A percentile compares a stretch with the other conserved stretches of the same genome.
phyloP scores from a whole-genome alignment of 1,140 invertebrate genomes.

The Rhizoglyphus robini region DNA sequence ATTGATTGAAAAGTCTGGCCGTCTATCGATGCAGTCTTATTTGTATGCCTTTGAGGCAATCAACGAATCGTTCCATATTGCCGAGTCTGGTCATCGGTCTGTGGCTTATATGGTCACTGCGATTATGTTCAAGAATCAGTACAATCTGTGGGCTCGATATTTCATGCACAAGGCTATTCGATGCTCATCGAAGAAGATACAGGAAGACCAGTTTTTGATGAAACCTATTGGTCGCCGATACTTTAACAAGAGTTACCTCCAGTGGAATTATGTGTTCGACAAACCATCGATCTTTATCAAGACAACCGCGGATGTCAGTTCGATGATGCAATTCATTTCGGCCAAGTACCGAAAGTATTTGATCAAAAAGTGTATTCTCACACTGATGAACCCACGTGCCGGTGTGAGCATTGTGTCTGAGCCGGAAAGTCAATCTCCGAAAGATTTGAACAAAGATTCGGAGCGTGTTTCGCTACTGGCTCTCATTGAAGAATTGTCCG shows the following conservation, averaged over 20 bases:
- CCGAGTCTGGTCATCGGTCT: background rate
- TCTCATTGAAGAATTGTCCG: constrained; percentile 19
- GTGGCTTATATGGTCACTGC: constrained; percentile 19
- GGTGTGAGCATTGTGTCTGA: constrained; percentile 11
- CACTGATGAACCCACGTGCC: constrained; percentile 21
- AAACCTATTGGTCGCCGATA: constrained; percentile 19
- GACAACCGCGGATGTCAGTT: background rate
- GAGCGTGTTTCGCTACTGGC: constrained; percentile 9
- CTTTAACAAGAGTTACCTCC: constrained; percentile 22
- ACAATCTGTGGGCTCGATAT: constrained; percentile 21
- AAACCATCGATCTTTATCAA: constrained; percentile 22
- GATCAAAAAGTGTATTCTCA: constrained; percentile 24
- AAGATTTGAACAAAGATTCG: background rate
- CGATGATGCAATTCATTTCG: constrained; percentile 18
- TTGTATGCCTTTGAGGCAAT: constrained; percentile 19
- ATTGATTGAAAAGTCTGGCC: constrained; percentile 18
- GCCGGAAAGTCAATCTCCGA: background rate
- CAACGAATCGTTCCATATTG: constrained; percentile 16
- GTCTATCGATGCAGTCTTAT: constrained; percentile 18
- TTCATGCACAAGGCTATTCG: constrained; percentile 18
- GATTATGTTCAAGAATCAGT: constrained; percentile 19
- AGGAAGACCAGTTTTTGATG: constrained; percentile 14
- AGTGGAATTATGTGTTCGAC: constrained; percentile 21
- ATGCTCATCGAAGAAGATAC: background rate
- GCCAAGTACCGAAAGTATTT: constrained; percentile 22